Evolutionary conservation across 2,797 vertebrate species (phyloP).

Genomic region (Typhlichthys eigenmanni): DNA sequence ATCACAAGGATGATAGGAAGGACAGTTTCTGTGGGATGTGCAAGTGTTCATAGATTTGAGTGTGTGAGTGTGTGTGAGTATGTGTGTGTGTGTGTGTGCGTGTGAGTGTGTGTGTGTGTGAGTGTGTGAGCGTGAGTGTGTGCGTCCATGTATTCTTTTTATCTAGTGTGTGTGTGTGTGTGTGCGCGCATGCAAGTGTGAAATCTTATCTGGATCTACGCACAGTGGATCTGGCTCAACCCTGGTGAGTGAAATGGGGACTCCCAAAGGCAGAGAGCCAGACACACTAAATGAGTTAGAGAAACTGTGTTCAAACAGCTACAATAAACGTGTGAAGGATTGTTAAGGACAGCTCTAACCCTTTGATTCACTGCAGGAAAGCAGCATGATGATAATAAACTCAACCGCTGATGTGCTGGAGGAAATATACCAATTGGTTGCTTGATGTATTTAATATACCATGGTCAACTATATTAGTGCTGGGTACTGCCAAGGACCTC

Average conservation of each 20-base stretch:
- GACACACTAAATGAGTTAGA: background rate
- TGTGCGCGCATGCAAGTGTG: background rate
- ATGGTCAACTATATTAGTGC: no score
- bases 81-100: constrained; percentile 36
- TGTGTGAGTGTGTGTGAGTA: constrained; percentile 1
- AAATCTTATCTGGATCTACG: constrained; percentile 22
- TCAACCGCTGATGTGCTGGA: no score
- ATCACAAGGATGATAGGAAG: constrained; percentile 60
- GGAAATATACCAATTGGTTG: no score
- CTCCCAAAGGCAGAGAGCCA: background rate
- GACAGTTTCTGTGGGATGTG: constrained; percentile 68
- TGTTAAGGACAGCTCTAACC: no score
- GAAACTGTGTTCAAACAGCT: no score
- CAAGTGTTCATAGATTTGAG: constrained; percentile 57
- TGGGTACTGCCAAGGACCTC: no score
- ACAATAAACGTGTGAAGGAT: no score
- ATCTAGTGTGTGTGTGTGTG: background rate
- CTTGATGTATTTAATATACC: no score
- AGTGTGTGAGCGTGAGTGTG: constrained; percentile 2
- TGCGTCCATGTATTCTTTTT: background rate
- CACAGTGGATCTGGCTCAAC: constrained; percentile 7
- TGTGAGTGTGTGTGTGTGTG: background rate
- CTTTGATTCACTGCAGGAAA: no score
- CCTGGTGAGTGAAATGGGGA: constrained; percentile 13
- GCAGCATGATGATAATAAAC: no score